Evolutionary conservation across 2,888 invertebrate genomes (phyloP).

Genomic region (Mythimna ferrago): DNA sequence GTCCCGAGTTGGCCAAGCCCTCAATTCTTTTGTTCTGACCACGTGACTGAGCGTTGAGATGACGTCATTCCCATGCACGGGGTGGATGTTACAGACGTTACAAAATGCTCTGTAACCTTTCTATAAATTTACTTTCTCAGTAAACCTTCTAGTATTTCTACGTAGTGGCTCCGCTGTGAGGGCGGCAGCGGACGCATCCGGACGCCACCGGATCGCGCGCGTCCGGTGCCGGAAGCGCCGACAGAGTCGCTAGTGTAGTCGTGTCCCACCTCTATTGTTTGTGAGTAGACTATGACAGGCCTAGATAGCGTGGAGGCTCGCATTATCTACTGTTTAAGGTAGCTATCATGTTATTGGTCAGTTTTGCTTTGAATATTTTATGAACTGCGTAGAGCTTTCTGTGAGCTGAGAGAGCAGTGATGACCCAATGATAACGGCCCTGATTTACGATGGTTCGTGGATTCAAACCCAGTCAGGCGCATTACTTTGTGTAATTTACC

Average conservation of each 20-base stretch:
- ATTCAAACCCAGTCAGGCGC: too few species aligned
- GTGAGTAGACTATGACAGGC: slow-evolving; percentile 16
- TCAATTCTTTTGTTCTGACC: too few species aligned
- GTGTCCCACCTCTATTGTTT: slow-evolving; percentile 51
- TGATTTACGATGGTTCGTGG: too few species aligned
- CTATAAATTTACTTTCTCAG: neutral
- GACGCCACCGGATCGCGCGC: slow-evolving; percentile 39
- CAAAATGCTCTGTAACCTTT: too few species aligned
- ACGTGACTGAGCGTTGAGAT: too few species aligned
- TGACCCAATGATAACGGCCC: too few species aligned
- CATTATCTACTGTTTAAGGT: slow-evolving; percentile 7
- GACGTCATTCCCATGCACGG: too few species aligned
- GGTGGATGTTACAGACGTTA: too few species aligned
- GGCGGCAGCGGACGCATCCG: slow-evolving; percentile 36
- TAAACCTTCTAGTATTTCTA: slow-evolving; percentile 6
- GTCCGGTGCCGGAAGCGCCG: slow-evolving; percentile 52
- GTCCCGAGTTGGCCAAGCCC: too few species aligned
- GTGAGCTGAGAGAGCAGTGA: neutral
- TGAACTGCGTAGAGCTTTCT: neutral
- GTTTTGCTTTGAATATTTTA: slow-evolving; percentile 5
- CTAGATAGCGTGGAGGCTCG: slow-evolving; percentile 15
- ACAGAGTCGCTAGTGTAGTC: slow-evolving; percentile 29
- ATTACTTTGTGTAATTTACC: too few species aligned
- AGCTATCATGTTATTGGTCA: neutral
- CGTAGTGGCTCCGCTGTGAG: neutral